phyloP scores from a whole-genome alignment of 2,888 invertebrate species.

The Meganola albula region DNA sequence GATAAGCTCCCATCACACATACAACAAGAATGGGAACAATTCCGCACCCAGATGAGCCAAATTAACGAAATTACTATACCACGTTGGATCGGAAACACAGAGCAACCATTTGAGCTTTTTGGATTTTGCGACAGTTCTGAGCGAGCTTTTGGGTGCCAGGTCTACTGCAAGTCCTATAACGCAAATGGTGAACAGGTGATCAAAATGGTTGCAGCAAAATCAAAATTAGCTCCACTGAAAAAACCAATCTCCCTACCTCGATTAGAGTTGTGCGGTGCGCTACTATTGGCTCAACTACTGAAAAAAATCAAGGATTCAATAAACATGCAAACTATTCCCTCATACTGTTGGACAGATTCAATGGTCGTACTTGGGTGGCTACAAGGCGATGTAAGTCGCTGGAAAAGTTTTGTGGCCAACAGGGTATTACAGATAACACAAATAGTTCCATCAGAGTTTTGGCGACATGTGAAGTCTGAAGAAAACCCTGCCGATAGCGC shows the following conservation, averaged over 20 bases:
- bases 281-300: constrained; percentile 4
- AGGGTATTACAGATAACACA: constrained; percentile 6
- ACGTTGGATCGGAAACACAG: constrained; percentile 1
- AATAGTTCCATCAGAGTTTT: constrained; percentile 1
- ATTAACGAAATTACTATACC: neutral
- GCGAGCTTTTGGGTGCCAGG: constrained; percentile 1
- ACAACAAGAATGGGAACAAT: neutral
- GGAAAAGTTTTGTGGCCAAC: constrained; percentile 6
- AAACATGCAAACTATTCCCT: neutral
- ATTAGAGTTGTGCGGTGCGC: constrained; percentile 4
- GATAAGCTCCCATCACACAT: constrained; percentile 5
- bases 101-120: neutral
- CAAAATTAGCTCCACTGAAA: constrained; percentile 7
- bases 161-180: neutral
- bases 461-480: constrained; percentile 4
- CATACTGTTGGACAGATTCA: constrained; percentile 7
- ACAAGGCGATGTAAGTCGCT: constrained; percentile 4
- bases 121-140: constrained; percentile 4
- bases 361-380: constrained; percentile 8
- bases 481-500: constrained; percentile 8
- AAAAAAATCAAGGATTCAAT: constrained; percentile 5
- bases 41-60: constrained; percentile 2
- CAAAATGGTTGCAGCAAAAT: constrained; percentile 5
- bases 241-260: constrained; percentile 6
- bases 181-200: neutral